Percentiles rank a stretch among this genome's conserved stretches.
phyloP scores from a whole-genome alignment of 1,140 invertebrate species.

The Mizuhopecten yessoensis region DNA sequence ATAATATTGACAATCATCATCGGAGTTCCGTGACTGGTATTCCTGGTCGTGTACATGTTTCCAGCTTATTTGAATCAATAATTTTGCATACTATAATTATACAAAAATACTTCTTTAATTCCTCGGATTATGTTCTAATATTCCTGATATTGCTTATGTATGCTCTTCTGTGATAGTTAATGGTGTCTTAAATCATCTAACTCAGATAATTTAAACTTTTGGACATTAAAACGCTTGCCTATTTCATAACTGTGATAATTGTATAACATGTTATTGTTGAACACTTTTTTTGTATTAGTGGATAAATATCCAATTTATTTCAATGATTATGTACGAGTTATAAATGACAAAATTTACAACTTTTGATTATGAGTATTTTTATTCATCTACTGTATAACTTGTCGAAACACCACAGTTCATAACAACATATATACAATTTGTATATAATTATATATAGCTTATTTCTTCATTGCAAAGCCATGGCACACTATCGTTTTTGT shows the following conservation, averaged over 20 bases:
- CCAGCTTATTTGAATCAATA: too few species aligned
- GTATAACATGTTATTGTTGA: conserved; percentile 7
- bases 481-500: too few species aligned
- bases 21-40: too few species aligned
- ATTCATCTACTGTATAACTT: too few species aligned
- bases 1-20: too few species aligned
- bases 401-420: too few species aligned
- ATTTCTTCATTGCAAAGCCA: too few species aligned
- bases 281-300: neutral
- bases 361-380: neutral
- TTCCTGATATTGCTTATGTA: neutral
- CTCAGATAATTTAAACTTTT: too few species aligned
- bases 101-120: neutral
- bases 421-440: too few species aligned
- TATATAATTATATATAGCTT: too few species aligned
- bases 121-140: neutral
- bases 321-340: neutral
- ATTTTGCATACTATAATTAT: neutral
- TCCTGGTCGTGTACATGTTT: too few species aligned
- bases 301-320: neutral
- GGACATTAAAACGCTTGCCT: neutral
- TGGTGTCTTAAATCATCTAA: neutral
- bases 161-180: conserved; percentile 14
- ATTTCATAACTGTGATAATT: neutral
- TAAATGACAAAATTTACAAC: neutral